Evolutionary conservation across 2,888 invertebrate species (phyloP), one percentile per base, ranked within the genome.

Genomic region (Stomorhina lunata): DNA sequence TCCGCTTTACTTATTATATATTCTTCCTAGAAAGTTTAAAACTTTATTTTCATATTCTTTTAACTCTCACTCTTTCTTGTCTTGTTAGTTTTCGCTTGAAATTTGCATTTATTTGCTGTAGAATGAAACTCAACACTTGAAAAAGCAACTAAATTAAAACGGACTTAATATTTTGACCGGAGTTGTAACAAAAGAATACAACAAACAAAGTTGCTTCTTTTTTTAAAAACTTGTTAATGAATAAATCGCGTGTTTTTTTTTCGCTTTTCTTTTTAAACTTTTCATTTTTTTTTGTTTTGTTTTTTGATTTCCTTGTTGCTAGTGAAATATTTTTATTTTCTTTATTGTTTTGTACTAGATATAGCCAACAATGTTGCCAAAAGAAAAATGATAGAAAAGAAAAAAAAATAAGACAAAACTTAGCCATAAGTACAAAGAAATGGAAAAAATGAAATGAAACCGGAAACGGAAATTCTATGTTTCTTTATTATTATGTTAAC

Each of bases 401-500:
- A 40, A 17, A 15, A 61, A 17, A 40, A 17, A 22, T 37, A 68
- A 77, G 76, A 72, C 77, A 81, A 73, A 50, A 50, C 29, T 68
- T 72, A 50, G 61, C 12, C 48, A 59, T 40, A 66, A 73, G 43
- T n/a, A 25, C 25, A 10, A n/a, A 25, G 25, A 12, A 29, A 5
- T n/a, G 32, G 12, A 34, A 50, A 59, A 10, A 48, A 34, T n/a
- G 15, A n/a, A 59, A 9, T 34, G 5, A 55, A 61, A 57, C 59
- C 71, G 75, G 82, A 82, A 76, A 79, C 69, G 82, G 82, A 82
- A 75, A 66, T 75, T 55, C 75, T 37, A 22, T 61, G 29, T 71
- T 77, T 68, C 40, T 69, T 40, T n/a, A n/a, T 12, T 32, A 27
- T 37, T 79, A 37, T 45, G 20, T 32, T 61, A 75, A 76, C 65